Percentiles rank a stretch among this genome's conserved stretches.
These are phyloP conservation scores for Tokudaia muenninki DNA, from an alignment of 2,797 vertebrate species.

Conservation along the genomic window DNA sequence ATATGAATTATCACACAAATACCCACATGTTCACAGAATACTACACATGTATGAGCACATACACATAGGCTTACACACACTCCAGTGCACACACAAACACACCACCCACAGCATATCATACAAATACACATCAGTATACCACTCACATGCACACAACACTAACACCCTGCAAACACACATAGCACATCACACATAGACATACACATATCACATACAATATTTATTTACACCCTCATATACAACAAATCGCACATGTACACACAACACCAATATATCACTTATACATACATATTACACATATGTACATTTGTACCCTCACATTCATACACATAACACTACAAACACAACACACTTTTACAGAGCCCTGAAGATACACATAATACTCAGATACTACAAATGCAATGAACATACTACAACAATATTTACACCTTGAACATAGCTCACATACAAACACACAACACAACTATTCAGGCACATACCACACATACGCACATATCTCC, in stretches of 20 bases:
- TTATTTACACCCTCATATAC: background rate
- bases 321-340: background rate
- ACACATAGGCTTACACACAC: background rate
- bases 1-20: background rate
- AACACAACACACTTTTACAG: background rate
- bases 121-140: no score
- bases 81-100: background rate
- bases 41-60: background rate
- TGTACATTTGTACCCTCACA: background rate
- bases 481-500: background rate
- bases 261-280: background rate
- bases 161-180: background rate
- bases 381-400: background rate
- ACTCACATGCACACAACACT: background rate
- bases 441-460: background rate
- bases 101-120: background rate
- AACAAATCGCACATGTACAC: background rate
- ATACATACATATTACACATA: background rate
- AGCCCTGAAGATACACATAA: background rate
- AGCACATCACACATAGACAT: background rate
- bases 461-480: background rate
- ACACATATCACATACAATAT: background rate
- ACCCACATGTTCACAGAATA: rapidly evolving
- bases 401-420: background rate
- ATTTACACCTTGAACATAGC: background rate